These are phyloP conservation scores for Chirona hameri DNA, from an alignment of 2,888 invertebrate genomes.

Conservation along the genomic window DNA sequence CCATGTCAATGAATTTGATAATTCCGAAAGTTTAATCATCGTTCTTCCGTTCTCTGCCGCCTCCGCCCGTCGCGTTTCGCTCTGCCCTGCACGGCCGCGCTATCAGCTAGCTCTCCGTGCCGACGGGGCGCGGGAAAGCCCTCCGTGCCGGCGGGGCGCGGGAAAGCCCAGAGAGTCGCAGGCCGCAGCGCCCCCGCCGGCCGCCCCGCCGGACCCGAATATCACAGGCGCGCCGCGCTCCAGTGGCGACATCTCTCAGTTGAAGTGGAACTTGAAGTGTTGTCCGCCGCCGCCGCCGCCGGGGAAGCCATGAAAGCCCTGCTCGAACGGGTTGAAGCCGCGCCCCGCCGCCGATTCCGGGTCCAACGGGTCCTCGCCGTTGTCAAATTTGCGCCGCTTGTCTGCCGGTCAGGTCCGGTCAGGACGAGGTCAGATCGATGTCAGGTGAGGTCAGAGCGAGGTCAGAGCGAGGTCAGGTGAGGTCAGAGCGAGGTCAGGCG, in stretches of 20 bases:
- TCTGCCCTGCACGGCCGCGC: too few relatives aligned
- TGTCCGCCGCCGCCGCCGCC: constrained; percentile 55
- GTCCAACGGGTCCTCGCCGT: constrained; percentile 94
- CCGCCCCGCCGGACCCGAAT: background rate
- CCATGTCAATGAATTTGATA: too few relatives aligned
- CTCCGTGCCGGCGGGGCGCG: too few relatives aligned
- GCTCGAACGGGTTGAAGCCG: constrained; percentile 63
- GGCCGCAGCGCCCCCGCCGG: too few relatives aligned
- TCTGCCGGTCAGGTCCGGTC: constrained; percentile 60
- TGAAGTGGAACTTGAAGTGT: constrained; percentile 96
- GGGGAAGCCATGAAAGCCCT: constrained; percentile 58
- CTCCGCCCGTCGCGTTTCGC: too few relatives aligned
- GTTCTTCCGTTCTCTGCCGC: too few relatives aligned
- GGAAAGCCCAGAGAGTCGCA: too few relatives aligned
- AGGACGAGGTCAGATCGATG: constrained; percentile 23
- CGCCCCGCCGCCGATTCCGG: constrained; percentile 68
- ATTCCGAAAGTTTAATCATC: too few relatives aligned
- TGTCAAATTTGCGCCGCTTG: constrained; percentile 89
- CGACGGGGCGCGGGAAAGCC: too few relatives aligned
- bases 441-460: background rate
- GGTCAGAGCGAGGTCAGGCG: too few relatives aligned
- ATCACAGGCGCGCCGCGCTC: constrained; percentile 2
- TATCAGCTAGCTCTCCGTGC: too few relatives aligned
- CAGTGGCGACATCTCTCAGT: constrained; percentile 55
- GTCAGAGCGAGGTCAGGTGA: too few relatives aligned